A percentile compares a stretch with the other conserved stretches of the same genome.
phyloP scores from a whole-genome alignment of 2,797 vertebrate genomes.

The Eupleurogrammus muticus region DNA sequence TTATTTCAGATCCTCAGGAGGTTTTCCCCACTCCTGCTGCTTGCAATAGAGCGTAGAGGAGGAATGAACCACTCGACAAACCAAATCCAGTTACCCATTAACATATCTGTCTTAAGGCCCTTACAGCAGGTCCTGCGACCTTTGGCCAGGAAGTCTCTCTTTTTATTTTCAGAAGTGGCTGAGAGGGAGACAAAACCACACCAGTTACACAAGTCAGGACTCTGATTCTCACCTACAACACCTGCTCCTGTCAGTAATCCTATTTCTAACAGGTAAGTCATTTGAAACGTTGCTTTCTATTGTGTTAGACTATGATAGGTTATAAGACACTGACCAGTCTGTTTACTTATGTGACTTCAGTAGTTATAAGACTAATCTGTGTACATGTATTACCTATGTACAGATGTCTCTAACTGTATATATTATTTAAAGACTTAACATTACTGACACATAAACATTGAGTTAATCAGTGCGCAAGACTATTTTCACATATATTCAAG shows the following conservation, averaged over 20 bases:
- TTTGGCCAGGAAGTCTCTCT: slow-evolving; percentile 66
- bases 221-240: not conserved
- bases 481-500: not conserved
- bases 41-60: not conserved
- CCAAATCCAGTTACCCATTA: slow-evolving; percentile 75
- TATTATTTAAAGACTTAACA: no score
- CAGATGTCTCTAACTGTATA: not conserved
- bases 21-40: accelerated
- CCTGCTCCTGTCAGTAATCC: not conserved
- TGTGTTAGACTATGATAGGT: not conserved
- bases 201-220: not conserved
- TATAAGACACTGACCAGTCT: not conserved
- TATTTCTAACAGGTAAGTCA: slow-evolving; percentile 51
- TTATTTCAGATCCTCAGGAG: not conserved
- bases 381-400: not conserved
- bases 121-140: slow-evolving; percentile 56
- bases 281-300: not conserved
- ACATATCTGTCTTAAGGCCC: slow-evolving; percentile 60
- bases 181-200: slow-evolving; percentile 39
- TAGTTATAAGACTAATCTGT: not conserved
- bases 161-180: slow-evolving; percentile 27
- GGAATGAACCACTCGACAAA: slow-evolving; percentile 9
- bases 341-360: slow-evolving; percentile 31
- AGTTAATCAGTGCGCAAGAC: slow-evolving; percentile 25
- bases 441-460: not conserved